A percentile compares a stretch with the other conserved stretches of the same genome.
phyloP scores from a whole-genome alignment of 2,888 invertebrate genomes.

The Tenthredo amoena region DNA sequence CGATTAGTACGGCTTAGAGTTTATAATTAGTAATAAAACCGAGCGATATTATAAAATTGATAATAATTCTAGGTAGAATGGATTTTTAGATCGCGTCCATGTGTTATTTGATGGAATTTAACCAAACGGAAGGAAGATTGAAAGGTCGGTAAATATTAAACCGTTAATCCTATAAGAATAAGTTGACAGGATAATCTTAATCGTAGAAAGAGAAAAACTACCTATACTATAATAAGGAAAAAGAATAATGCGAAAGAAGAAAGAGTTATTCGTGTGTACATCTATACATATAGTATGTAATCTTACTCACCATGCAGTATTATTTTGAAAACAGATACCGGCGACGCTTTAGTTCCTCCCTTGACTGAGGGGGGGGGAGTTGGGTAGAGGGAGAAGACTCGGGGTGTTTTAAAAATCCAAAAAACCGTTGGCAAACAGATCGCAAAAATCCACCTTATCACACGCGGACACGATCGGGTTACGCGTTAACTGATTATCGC shows the following conservation, averaged over 20 bases:
- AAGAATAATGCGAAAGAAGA: background rate
- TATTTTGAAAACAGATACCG: conserved; percentile 58
- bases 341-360: conserved; percentile 51
- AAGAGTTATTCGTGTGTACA: background rate
- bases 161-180: too few species aligned
- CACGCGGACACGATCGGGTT: background rate
- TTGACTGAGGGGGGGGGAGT: background rate
- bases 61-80: background rate
- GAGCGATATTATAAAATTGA: background rate
- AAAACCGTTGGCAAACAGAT: background rate
- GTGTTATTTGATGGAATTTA: too few species aligned
- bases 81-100: too few species aligned
- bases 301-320: conserved; percentile 59
- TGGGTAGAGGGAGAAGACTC: background rate
- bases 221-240: background rate
- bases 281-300: background rate
- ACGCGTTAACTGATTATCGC: background rate
- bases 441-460: background rate
- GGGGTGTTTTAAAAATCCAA: background rate
- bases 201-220: too few species aligned
- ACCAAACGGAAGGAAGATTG: too few species aligned
- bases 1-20: background rate
- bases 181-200: too few species aligned
- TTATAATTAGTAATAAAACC: background rate
- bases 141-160: too few species aligned